These are phyloP conservation scores for Amazona finschi DNA, from an alignment of 2,797 vertebrate genomes.

Conservation along the genomic window DNA sequence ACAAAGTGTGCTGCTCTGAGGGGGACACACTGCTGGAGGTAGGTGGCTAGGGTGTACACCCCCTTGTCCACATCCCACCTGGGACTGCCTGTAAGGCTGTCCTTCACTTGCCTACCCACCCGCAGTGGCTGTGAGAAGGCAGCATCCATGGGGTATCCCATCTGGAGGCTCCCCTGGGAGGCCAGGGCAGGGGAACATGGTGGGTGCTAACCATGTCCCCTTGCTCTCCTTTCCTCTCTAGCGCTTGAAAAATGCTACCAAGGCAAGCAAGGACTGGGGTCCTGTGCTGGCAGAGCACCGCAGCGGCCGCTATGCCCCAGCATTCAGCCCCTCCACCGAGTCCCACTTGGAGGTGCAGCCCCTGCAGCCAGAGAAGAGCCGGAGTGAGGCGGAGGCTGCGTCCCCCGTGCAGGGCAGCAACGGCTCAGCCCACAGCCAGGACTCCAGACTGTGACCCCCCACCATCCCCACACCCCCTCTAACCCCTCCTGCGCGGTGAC, in stretches of 20 bases:
- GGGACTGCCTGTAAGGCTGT: background rate
- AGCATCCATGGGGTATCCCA: background rate
- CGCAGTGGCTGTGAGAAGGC: background rate
- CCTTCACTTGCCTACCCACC: background rate
- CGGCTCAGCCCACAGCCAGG: slow-evolving; percentile 90
- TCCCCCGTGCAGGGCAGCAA: slow-evolving; percentile 89
- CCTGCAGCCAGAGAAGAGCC: slow-evolving; percentile 83
- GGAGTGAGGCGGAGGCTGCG: slow-evolving; percentile 83
- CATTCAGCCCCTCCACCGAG: slow-evolving; percentile 70
- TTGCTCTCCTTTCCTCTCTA: slow-evolving; percentile 50
- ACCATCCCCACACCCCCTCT: slow-evolving; percentile 37
- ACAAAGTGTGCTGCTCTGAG: slow-evolving; percentile 87
- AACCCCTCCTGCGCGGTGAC: slow-evolving; percentile 50
- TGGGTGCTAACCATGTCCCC: background rate
- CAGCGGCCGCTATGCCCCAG: slow-evolving; percentile 87
- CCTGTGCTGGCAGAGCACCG: slow-evolving; percentile 92
- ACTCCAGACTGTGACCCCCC: slow-evolving; percentile 88
- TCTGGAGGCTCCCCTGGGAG: background rate
- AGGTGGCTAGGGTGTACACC: background rate
- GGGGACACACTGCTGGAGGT: slow-evolving; percentile 94
- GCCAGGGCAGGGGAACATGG: background rate
- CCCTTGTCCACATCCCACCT: background rate
- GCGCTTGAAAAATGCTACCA: slow-evolving; percentile 91
- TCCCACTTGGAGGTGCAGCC: slow-evolving; percentile 77
- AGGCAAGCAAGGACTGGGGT: slow-evolving; percentile 91